Evolutionary conservation across 2,888 invertebrate species (phyloP), one percentile per base, ranked within the genome.

Genomic region (Microplitis deprimator): DNA sequence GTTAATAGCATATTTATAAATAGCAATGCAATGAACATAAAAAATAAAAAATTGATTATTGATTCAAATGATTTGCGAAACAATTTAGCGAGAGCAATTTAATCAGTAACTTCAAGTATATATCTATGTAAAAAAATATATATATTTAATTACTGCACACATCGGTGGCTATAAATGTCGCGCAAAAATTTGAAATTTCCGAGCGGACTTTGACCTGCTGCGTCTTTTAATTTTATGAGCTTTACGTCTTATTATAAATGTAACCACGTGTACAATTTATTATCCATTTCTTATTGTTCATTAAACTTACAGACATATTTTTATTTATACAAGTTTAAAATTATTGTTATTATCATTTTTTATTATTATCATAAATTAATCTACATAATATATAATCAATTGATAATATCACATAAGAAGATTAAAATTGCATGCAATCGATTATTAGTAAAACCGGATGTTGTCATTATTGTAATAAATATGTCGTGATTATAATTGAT

Each of bases 141-240:
- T 8, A 62, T 16, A 20, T 17, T 7, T 62, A 62, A 62, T 62
- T 62, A 16, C 16, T 62, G 62, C 62, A 62, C n/a, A 20, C 62
- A 17, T 16, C 20, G 20, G 20, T 8, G 62, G 20, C 62, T 17
- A 62, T 62, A 20, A 60, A 50, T 50, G 6, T 17, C 13, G 62
- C 39, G 17, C 10, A 40, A 72, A 72, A 72, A 72, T 72, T 40
- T 29, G 16, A 67, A 61, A 67, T 67, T 50, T 61, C 20, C 38
- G 17, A 59, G 8, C 67, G 38, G 73, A 67, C 73, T 73, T 73
- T 73, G 38, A 73, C 67, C 64, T 50, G 17, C 17, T 6, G 6
- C 13, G 17, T n/a, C 16, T 29, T 50, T 50, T 13, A 50, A 50
- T 13, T 50, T 50, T 3, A 50, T 50, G 50, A 50, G 50, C 50